Evolutionary conservation across 53 echinoderm and acorn worm species (phyloP).

Genomic region (Patiria pectinifera): DNA sequence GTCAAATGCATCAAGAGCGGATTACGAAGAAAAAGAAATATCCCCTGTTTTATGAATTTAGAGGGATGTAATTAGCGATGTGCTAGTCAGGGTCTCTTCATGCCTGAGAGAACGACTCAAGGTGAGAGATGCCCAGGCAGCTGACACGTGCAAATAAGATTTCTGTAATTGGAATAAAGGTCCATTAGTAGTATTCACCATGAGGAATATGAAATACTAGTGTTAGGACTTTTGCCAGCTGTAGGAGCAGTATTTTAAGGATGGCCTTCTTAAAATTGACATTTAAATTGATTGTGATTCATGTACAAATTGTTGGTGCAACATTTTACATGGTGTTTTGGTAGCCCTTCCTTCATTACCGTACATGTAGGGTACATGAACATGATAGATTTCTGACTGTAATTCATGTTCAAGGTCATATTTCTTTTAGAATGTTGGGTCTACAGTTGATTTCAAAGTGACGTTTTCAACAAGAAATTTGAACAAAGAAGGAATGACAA

Average conservation of each 20-base stretch:
- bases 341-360: too few relatives aligned
- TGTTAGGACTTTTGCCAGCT: neutral
- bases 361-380: too few relatives aligned
- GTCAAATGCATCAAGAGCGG: constrained; percentile 1
- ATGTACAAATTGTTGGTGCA: too few relatives aligned
- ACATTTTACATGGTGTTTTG: too few relatives aligned
- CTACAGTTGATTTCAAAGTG: too few relatives aligned
- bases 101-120: constrained; percentile 35
- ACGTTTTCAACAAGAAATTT: too few relatives aligned
- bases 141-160: constrained; percentile 44
- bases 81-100: neutral
- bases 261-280: neutral
- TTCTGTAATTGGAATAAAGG: constrained; percentile 40
- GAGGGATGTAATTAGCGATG: constrained; percentile 46
- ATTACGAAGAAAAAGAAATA: neutral
- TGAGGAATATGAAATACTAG: neutral
- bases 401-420: too few relatives aligned
- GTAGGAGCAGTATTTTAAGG: neutral
- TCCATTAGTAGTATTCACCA: constrained; percentile 7
- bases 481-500: too few relatives aligned
- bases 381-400: too few relatives aligned
- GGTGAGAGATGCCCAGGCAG: constrained; percentile 31
- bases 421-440: too few relatives aligned
- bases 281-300: too few relatives aligned
- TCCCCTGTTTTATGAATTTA: constrained; percentile 25